phyloP scores from a whole-genome alignment of 2,888 invertebrate species.

The Anaspis maculata region DNA sequence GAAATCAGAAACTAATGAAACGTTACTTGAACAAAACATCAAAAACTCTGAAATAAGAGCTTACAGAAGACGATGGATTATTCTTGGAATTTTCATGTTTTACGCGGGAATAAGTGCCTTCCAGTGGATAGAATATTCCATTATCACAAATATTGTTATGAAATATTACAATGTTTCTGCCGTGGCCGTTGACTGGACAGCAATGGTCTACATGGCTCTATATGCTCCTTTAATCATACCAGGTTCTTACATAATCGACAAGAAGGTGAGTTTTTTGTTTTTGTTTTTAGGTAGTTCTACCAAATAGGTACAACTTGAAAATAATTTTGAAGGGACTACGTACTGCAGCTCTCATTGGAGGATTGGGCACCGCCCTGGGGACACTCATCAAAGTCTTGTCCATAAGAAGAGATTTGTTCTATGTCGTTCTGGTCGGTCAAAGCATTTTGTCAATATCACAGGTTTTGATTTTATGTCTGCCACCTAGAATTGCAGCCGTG shows the following conservation, averaged over 20 bases:
- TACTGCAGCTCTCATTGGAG: conserved; percentile 68
- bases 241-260: conserved; percentile 88
- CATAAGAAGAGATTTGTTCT: conserved; percentile 71
- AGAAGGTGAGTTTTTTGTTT: conserved; percentile 61
- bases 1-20: too few species aligned
- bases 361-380: conserved; percentile 74
- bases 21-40: too few species aligned
- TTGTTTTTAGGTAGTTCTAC: neutral
- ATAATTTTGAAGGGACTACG: conserved; percentile 70
- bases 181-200: conserved; percentile 85
- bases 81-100: conserved; percentile 73
- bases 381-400: conserved; percentile 87
- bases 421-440: conserved; percentile 81
- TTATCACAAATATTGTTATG: conserved; percentile 75
- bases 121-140: conserved; percentile 95
- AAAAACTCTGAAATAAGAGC: conserved; percentile 47
- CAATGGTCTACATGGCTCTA: conserved; percentile 91
- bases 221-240: conserved; percentile 96
- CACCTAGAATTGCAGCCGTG: conserved; percentile 84
- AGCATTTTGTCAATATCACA: conserved; percentile 79
- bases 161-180: conserved; percentile 65
- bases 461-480: conserved; percentile 85
- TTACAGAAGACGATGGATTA: conserved; percentile 70
- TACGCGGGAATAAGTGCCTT: conserved; percentile 83
- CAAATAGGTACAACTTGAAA: too few species aligned